Evolutionary conservation across 2,113 vertebrate species (phyloP), one percentile per base, ranked within the genome.

Genomic region (Rhagologus leucostigma): DNA sequence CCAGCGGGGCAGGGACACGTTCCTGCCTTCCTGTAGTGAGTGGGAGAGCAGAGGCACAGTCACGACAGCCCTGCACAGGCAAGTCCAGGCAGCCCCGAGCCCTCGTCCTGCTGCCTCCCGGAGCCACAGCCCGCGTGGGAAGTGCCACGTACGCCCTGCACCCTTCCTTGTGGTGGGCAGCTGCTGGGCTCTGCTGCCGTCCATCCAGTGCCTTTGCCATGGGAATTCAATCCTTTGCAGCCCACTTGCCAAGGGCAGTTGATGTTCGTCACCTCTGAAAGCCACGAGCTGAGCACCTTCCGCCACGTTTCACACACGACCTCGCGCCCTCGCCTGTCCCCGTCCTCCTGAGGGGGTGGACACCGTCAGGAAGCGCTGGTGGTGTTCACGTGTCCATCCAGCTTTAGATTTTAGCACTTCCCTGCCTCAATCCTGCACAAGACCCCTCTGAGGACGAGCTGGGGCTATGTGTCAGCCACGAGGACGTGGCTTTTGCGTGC

Each of bases 321-420:
- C 52, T 67, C 4, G 5, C 0, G 0, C 0, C 1, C 41, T 41
- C 5, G 13, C 0, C 3, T 4, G 37, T 21, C 23, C 90, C 62
- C 4, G 0, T 33, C 47, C 39, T 41, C 35, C 7, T 5, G 64
- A 7, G 1, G 37, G 19, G 32, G 23, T n/a, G 27, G 46, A 47
- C 30, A 23, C 0, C 0, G 32, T 7, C 50, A 33, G 85, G 12
- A 30, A 3, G 13, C 0, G 0, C 41, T 37, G 82, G 17, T 4
- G 59, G 18, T 4, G 13, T n/a, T 71, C 33, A 1, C 14, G 2
- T 2, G 1, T 6, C 46, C 44, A 55, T 33, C 47, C 55, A 55
- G 0, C 17, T 37, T 63, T 9, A 59, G 52, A 13, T 19, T 32
- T 73, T 26, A 55, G 13, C 59, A 2, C 8, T 73, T 41, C 4